Evolutionary conservation across 2,888 invertebrate genomes (phyloP), one percentile per base, ranked within the genome.

Genomic region (Aleiodes leptofemur): DNA sequence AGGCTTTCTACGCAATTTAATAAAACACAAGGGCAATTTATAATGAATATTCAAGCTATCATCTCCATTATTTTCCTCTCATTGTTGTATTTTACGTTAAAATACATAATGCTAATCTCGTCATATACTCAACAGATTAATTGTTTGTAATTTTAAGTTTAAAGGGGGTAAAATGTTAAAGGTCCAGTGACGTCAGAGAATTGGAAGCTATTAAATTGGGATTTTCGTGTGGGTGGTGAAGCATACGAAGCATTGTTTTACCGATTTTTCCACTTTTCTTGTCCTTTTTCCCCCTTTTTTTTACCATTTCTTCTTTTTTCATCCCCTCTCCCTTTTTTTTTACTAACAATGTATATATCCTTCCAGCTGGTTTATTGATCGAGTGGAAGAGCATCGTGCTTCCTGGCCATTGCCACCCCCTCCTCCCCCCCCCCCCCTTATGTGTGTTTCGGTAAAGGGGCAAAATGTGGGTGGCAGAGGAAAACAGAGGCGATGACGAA

Each of bases 341-440:
- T 16, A 69, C 13, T 43, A 5, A 29, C 14, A n/a, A 14, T 14
- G 7, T 14, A 75, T 51, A 68, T 66, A 74, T 74, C 74, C 69
- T 70, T 74, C 66, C 64, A 64, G 64, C 64, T 55, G 43, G 61
- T 43, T 69, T 74, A 74, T 74, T 74, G 74, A 74, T 74, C 74
- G 23, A 68, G 68, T 23, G 14, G 50, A 23, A 55, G 56, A 74
- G 64, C 66, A 74, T 34, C 31, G 66, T 48, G 61, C 61, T 61
- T 50, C 50, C 48, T 29, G 53, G 48, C 50, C 48, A 4, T 11
- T 34, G 13, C 59, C 61, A 38, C 64, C 64, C 43, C 48, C 43
- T 43, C 43, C 16, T 16, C 23, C 23, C 23, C 23, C 23, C 23
- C 23, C 2, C 23, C 23, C 23, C 23, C 23, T 23, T 23, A 23